Base-by-base conservation (phyloP, 2,888 invertebrate genomes). In the Mythimna ferrago region DNA sequence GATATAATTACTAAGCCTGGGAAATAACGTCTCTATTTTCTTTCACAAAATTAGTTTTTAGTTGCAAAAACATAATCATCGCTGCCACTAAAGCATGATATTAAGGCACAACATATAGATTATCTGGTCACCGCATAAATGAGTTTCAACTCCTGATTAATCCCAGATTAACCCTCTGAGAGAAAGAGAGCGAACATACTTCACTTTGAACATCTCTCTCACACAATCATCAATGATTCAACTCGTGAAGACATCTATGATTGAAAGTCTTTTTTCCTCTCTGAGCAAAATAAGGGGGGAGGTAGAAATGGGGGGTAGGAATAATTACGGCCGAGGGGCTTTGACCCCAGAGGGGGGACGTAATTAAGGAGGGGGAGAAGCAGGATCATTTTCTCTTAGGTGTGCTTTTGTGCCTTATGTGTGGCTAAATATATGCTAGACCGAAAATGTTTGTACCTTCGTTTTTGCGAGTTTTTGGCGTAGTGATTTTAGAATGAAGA, bases 291-390 rank as follows among this genome's bases (percentile, higher is more conserved):
- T 76, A 77, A 79, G 66, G 58, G 81, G 85, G 84, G 89, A 5
- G 89, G 89, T 84, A 84, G 88, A 69, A 73, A 64, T 78, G 71
- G 54, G 83, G 85, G 90, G 89, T 86, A 85, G 88, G 90, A 91
- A 93, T 93, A 93, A 93, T 94, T 93, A 93, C 90, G 84, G 80
- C 76, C 68, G 85, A 82, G 82, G 88, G 86, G 84, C 86, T 86
- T 83, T 86, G 82, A 83, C 85, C 89, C 62, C 87, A 87, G 86
- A 89, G 71, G 72, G 81, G 79, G 86, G 76, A 54, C 80, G 88
- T 93, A 93, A 93, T 93, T 93, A 93, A 91, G 92, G 89, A 73
- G 82, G 86, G 87, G 66, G 87, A 48, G 48, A 80, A 71, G 79
- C 65, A 78, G 85, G 85, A 89, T 87, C 78, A 86, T 88, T 89